Conservation (phyloP, 2,888 invertebrate genomes). For the Mesopsocus fuscifrons region DNA sequence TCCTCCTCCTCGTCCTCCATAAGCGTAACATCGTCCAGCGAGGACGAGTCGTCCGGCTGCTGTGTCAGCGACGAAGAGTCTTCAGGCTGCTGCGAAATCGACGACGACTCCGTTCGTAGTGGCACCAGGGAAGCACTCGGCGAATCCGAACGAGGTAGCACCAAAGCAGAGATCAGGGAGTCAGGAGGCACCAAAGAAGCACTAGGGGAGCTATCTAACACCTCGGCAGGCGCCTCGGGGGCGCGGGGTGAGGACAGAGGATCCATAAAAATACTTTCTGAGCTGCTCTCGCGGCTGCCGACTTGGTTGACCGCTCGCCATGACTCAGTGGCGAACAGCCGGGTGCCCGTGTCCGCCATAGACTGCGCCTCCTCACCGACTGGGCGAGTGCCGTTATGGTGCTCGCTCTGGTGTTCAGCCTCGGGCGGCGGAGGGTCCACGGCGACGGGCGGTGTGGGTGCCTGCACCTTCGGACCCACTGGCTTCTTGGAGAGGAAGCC, state of each 20-base stretch:
- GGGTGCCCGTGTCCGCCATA: conserved; percentile 17
- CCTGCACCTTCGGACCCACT: conserved; percentile 12
- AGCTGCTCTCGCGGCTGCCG: conserved; percentile 37
- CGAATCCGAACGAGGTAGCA: no score
- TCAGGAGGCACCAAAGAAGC: no score
- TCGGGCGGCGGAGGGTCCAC: conserved; percentile 1
- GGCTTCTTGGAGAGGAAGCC: conserved; percentile 14
- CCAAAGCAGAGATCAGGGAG: no score
- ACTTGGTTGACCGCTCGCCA: conserved; percentile 24
- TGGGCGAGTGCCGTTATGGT: conserved; percentile 1
- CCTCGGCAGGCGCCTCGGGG: conserved; percentile 24
- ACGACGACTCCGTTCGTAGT: conserved; percentile 18
- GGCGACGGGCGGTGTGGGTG: conserved; percentile 8
- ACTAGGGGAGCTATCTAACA: no score
- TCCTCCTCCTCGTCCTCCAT: conserved; percentile 16
- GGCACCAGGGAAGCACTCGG: conserved; percentile 14
- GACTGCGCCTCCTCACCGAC: conserved; percentile 5
- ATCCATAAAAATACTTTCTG: conserved; percentile 57
- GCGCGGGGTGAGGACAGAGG: conserved; percentile 32
- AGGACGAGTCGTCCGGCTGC: conserved; percentile 18
- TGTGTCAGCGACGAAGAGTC: conserved; percentile 21
- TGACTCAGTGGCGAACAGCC: conserved; percentile 25
- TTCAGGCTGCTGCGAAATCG: conserved; percentile 21
- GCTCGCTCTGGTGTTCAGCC: conserved; percentile 1
- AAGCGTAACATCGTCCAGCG: conserved; percentile 17